Base-by-base conservation (phyloP, 2,797 vertebrate species). In the Hydrocynus forskahlii region DNA sequence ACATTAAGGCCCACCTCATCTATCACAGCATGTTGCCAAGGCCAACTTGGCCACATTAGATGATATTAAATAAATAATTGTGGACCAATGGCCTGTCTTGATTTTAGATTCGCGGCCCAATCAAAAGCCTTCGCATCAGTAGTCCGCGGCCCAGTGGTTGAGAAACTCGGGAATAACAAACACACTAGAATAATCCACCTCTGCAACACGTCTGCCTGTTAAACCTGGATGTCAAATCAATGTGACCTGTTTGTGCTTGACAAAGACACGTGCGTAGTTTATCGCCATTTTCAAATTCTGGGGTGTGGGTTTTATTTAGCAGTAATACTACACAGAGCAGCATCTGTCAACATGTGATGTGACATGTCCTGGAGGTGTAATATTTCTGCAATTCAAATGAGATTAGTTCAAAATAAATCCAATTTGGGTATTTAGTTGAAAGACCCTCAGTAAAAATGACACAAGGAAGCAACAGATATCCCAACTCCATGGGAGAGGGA, bases 391-490 rank as follows among this genome's bases (percentile, higher is more conserved):
- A 63, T 64, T 63, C 7, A 62, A 52, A 74, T 16, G n/a, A 74
- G 75, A 68, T 67, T 78, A 35, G 38, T 21, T 7, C n/a, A n/a
- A 64, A 76, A 38, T 17, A 59, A 81, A 83, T 76, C 71, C 48
- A 75, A 79, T 83, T 66, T 66, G 1, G 16, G 35, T 16, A 66
- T 17, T 63, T 63, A 29, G 25, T 25, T 29, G 25, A 12, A 35
- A 29, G 60, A 63, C 60, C 60, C 29, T 14, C 25, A 35, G 12
- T 29, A 13, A 35, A 25, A 16, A 63, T 35, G 60, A 29, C 25
- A 25, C 1, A 16, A 63, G 25, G 5, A 35, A 29, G 60, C 23
- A 29, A 62, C 25, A 62, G 16, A 35, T 12, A 60, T 78, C 43
- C 8, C 8, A 78, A 62, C 48, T 23, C 16, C 38, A 21, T 43